These are phyloP conservation scores for Cercopithecus petaurista DNA, from an alignment of 2,797 vertebrate genomes.

Conservation along the genomic window DNA sequence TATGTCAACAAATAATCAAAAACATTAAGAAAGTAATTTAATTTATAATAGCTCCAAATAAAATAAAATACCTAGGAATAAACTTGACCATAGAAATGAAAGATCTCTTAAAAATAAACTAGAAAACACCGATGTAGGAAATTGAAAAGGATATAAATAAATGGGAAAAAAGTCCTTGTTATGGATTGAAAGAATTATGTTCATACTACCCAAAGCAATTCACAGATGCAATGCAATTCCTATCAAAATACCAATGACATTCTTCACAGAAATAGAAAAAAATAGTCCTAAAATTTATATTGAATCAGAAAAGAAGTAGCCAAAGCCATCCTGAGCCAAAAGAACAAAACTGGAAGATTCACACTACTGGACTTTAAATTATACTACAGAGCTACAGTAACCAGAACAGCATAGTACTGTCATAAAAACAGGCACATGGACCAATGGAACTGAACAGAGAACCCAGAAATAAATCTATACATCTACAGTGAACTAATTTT, in stretches of 20 bases:
- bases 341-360: neutral
- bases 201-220: neutral
- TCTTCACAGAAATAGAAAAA: neutral
- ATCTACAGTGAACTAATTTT: neutral
- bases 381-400: neutral
- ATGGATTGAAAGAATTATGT: neutral
- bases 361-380: neutral
- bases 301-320: neutral
- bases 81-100: neutral
- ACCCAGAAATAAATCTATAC: neutral
- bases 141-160: neutral
- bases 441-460: neutral
- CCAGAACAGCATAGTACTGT: neutral
- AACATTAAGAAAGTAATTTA: neutral
- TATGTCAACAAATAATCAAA: neutral
- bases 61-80: neutral
- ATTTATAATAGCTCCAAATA: neutral
- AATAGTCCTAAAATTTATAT: neutral
- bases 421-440: neutral
- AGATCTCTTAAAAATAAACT: neutral
- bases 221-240: neutral
- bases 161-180: neutral
- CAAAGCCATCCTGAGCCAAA: neutral
- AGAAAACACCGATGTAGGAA: neutral
- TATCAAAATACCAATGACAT: neutral